Percentiles rank a stretch among this genome's conserved stretches.
Conservation (phyloP, 1,140 invertebrate species). For the Leptoteleia sp. region DNA sequence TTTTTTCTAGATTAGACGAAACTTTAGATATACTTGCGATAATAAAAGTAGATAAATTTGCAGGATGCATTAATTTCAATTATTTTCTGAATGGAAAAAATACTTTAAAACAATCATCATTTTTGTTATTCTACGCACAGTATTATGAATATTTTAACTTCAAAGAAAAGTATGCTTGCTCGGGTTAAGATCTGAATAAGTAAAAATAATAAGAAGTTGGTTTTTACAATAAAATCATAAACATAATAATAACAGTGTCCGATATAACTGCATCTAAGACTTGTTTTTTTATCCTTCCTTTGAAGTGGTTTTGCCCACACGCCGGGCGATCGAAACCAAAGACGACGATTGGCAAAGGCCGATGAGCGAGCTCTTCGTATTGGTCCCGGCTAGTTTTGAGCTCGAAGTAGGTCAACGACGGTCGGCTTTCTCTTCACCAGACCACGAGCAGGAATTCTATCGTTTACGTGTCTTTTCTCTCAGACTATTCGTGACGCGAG, state of each 20-base stretch:
- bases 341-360: conserved; percentile 63
- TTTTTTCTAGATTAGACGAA: too few relatives aligned
- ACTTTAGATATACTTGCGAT: too few relatives aligned
- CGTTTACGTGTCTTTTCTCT: conserved; percentile 67
- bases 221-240: too few relatives aligned
- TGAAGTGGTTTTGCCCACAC: conserved; percentile 17
- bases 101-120: too few relatives aligned
- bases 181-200: too few relatives aligned
- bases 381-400: conserved; percentile 72
- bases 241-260: conserved; percentile 17
- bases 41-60: too few relatives aligned
- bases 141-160: too few relatives aligned
- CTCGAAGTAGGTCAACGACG: conserved; percentile 74
- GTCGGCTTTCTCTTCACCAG: conserved; percentile 75
- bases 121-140: too few relatives aligned
- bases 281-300: conserved; percentile 53
- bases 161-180: too few relatives aligned
- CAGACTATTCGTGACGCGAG: conserved; percentile 61
- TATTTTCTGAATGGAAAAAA: too few relatives aligned
- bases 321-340: conserved; percentile 34
- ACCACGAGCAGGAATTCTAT: conserved; percentile 73
- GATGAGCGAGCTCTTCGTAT: conserved; percentile 66
- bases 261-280: conserved; percentile 70
- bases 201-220: too few relatives aligned
- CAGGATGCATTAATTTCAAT: too few relatives aligned